Percentiles rank a stretch among this genome's conserved stretches.
phyloP scores from a whole-genome alignment of 2,888 invertebrate species.

The Pyrrhia umbra region DNA sequence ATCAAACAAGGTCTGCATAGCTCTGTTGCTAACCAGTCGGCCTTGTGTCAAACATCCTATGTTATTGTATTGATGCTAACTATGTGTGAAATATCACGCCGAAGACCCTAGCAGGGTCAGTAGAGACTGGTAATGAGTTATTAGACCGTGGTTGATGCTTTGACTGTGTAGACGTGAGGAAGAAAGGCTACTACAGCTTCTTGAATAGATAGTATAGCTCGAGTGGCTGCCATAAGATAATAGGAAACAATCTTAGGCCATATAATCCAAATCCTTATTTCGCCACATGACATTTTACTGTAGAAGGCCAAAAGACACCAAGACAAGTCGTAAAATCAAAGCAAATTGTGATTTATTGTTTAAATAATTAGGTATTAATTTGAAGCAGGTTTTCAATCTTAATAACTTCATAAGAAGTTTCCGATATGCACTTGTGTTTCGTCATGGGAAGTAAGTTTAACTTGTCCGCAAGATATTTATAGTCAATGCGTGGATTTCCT shows the following conservation, averaged over 20 bases:
- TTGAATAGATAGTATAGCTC: too few species aligned
- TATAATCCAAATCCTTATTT: neutral
- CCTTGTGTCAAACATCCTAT: slow-evolving; percentile 44
- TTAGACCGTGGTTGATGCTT: slow-evolving; percentile 1
- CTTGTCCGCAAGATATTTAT: slow-evolving; percentile 5
- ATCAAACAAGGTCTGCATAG: slow-evolving; percentile 17
- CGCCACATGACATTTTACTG: neutral
- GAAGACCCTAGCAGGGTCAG: slow-evolving; percentile 9
- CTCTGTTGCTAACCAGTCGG: slow-evolving; percentile 33
- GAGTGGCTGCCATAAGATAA: neutral
- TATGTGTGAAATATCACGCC: slow-evolving; percentile 27
- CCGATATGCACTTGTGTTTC: slow-evolving; percentile 19
- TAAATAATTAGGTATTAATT: too few species aligned
- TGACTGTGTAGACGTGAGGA: neutral
- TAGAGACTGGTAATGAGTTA: slow-evolving; percentile 4
- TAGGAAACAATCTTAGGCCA: neutral
- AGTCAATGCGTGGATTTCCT: slow-evolving; percentile 8
- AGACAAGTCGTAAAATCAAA: neutral
- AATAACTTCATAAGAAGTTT: neutral
- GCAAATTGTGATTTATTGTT: too few species aligned
- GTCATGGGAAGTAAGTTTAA: slow-evolving; percentile 31
- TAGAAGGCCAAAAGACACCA: neutral
- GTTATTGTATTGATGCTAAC: slow-evolving; percentile 50
- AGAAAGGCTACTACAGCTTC: neutral
- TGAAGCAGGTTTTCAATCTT: neutral